Percentiles rank a stretch among this genome's conserved stretches.
Evolutionary conservation across 2,888 invertebrate genomes (phyloP).

Genomic region (Adineta ricciae): DNA sequence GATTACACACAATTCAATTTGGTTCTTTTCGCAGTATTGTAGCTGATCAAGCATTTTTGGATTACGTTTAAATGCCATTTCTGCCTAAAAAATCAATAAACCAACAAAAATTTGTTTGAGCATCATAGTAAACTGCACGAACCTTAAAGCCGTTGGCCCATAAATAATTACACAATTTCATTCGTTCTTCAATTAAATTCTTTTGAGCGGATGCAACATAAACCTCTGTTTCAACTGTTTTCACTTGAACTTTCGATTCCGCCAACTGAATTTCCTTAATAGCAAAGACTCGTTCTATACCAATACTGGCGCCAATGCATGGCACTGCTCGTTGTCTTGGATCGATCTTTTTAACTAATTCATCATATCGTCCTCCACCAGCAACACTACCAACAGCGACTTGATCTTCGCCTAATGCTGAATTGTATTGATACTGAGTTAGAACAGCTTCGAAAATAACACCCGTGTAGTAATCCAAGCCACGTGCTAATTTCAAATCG

Average conservation of each 20-base stretch:
- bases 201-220: conserved; percentile 91
- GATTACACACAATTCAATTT: conserved; percentile 79
- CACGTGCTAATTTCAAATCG: conserved; percentile 90
- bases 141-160: conserved; percentile 83
- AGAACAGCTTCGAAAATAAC: conserved; percentile 93
- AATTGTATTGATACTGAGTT: not conserved
- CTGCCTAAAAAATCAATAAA: conserved; percentile 59
- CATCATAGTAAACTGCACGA: conserved; percentile 11
- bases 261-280: conserved; percentile 64
- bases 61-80: conserved; percentile 88
- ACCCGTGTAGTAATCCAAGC: conserved; percentile 97
- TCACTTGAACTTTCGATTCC: conserved; percentile 14
- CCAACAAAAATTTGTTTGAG: not conserved
- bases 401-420: conserved; percentile 36
- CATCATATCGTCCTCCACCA: conserved; percentile 93
- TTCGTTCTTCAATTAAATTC: conserved; percentile 75
- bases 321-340: conserved; percentile 64
- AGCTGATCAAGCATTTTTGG: conserved; percentile 83
- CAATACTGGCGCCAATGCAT: conserved; percentile 93
- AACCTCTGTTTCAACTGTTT: conserved; percentile 71
- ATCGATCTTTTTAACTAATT: conserved; percentile 94
- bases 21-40: conserved; percentile 85
- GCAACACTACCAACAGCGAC: conserved; percentile 77
- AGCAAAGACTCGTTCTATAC: conserved; percentile 90
- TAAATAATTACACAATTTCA: conserved; percentile 70